These are phyloP conservation scores for Phanerotoma sp. DNA, from an alignment of 2,888 invertebrate species.

Conservation along the genomic window DNA sequence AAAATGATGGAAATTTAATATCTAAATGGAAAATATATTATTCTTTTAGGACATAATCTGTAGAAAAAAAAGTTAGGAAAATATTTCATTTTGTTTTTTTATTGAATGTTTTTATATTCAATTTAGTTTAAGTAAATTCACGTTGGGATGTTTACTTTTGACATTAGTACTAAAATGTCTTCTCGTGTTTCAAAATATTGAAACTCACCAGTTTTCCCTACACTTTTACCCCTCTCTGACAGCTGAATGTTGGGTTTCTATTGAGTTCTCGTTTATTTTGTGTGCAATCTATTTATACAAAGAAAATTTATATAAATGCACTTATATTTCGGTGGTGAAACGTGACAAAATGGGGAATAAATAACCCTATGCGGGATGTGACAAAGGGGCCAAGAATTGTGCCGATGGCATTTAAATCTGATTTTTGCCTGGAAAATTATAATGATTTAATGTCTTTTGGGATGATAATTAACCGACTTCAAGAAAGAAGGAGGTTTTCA, in stretches of 20 bases:
- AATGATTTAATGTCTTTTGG: too few species aligned
- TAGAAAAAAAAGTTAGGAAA: not conserved
- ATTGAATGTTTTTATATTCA: not conserved
- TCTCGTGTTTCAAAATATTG: constrained; percentile 26
- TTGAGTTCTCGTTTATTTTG: too few species aligned
- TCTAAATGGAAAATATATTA: not conserved
- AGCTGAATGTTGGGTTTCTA: not conserved
- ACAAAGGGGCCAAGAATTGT: too few species aligned
- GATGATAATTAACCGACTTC: too few species aligned
- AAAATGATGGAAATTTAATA: too few species aligned
- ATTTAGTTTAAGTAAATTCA: constrained; percentile 8
- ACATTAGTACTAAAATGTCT: constrained; percentile 18
- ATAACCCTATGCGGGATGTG: too few species aligned
- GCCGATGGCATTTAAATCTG: too few species aligned
- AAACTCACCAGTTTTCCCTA: constrained; percentile 9
- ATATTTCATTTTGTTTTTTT: constrained; percentile 16
- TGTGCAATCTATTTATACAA: not conserved
- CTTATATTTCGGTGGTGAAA: not conserved
- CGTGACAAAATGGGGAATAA: too few species aligned
- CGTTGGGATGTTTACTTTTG: constrained; percentile 17
- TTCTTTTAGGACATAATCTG: too few species aligned
- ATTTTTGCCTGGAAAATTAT: too few species aligned
- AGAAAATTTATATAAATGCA: not conserved
- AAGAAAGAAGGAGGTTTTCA: too few species aligned
- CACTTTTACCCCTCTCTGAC: not conserved